These are phyloP conservation scores for Lamprotornis superbus DNA, from an alignment of 2,113 vertebrate species.

Conservation along the genomic window DNA sequence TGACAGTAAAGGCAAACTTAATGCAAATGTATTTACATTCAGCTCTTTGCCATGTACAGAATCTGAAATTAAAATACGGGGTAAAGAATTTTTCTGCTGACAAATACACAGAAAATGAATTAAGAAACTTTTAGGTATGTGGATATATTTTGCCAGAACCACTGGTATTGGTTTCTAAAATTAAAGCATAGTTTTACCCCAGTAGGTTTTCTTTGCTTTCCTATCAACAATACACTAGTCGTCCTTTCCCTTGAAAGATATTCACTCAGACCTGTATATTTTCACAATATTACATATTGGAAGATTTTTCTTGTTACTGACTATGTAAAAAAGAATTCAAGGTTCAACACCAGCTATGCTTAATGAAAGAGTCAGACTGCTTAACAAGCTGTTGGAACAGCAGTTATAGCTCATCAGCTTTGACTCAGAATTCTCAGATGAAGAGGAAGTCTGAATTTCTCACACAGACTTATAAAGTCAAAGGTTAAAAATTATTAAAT, in stretches of 20 bases:
- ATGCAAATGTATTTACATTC: not conserved
- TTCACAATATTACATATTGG: not conserved
- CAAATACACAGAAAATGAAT: slow-evolving; percentile 23
- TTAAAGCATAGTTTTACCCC: not conserved
- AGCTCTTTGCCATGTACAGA: not conserved
- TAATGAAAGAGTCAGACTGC: not conserved
- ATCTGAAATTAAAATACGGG: not conserved
- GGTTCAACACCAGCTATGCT: not conserved
- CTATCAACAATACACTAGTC: not conserved
- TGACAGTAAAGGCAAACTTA: not conserved
- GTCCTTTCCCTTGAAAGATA: not conserved
- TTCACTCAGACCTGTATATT: not conserved
- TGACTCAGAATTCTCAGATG: not conserved
- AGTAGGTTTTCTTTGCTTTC: slow-evolving; percentile 23
- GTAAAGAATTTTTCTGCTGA: not conserved
- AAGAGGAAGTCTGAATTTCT: not conserved
- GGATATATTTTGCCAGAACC: not conserved
- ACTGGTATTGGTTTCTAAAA: slow-evolving; percentile 51
- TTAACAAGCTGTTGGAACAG: not conserved
- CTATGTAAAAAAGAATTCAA: not conserved
- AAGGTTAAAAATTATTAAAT: not conserved
- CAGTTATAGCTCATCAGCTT: not conserved
- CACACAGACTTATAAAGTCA: not conserved
- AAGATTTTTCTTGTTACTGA: not conserved
- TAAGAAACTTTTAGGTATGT: not conserved